Base-by-base conservation (phyloP, 1,140 invertebrate genomes). In the Anoplophora glabripennis region DNA sequence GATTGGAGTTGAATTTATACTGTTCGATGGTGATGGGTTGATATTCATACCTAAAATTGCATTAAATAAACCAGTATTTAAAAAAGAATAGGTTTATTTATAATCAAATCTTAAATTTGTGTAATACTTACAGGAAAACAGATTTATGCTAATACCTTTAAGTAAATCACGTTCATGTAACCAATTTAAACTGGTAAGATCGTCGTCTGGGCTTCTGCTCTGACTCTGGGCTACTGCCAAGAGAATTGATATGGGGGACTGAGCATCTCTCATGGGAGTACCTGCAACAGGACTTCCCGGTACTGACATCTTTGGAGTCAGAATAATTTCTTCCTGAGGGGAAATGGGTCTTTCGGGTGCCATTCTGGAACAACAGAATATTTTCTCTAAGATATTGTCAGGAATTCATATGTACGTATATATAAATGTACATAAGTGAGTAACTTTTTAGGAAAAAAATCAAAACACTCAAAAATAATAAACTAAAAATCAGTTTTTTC, bases 131-230 rank as follows among this genome's bases (percentile, higher is more conserved):
- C 15, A 7, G 21, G 21, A 12, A 47, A 46, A 15, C 44, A 15
- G 10, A 12, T 14, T 2, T 21, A 46, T 15, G 14, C 12, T 21
- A 35, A 70, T 76, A 80, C 88, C 87, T 80, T 94, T 93, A 8
- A 96, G 81, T 62, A 96, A 77, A 79, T 97, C 94, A 67, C 85
- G 88, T 75, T 96, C 91, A 73, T 94, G 93, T 8, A 97, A 77
- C 93, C 94, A 97, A 46, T 89, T 85, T 1, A 97, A 78, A 57
- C 89, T 89, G 1, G 92, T 94, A 28, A 97, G 79, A 69, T 97
- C 94, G 70, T 94, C 92, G 44, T 70, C 65, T 11, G 63, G 54
- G 38, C 55, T 59, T 44, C 63, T 63, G 46, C 58, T 71, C 46
- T 72, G 71, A 56, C 69, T 71, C 59, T 74, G 72, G 40, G 74